Base-by-base conservation (phyloP, 1,140 invertebrate species). In the Venustaconcha ellipsiformis region DNA sequence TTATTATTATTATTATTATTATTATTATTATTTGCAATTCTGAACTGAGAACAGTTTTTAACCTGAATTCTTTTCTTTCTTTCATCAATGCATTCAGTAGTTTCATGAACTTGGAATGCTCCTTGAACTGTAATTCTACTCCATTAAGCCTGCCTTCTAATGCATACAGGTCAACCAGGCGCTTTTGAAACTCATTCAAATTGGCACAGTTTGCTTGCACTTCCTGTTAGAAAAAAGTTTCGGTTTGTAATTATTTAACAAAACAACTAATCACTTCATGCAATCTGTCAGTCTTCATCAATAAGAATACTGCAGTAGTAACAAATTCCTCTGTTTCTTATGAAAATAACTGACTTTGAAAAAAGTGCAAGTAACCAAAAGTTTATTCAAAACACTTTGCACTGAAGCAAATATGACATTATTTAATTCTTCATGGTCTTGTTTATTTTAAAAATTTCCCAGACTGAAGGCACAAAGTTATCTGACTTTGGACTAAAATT, bases 121-220 rank as follows among this genome's bases (percentile, higher is more conserved):
- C 83, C 57, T 84, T 83, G 56, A 88, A 87, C 13, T 82, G 79
- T 5, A 94, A 80, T 2, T 92, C 91, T 18, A 96, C 88, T 0
- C 96, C 96, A 90, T 95, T 95, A 12, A 96, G 90, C 84, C 92
- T 93, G 56, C 72, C 95, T 91, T 97, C 96, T 5, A 96, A 86
- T 64, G 94, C 82, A 89, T 94, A 96, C 89, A 96, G 96, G 62
- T 93, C 90, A 20, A 96, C 86, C 55, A 97, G 84, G 79, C 94
- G 92, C 67, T 92, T 91, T 88, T 96, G 92, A 87, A 94, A 93
- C 78, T 94, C 92, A 23, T 91, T 92, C 14, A 94, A 88, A 74
- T 84, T 83, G 18, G 82, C 70, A 70, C 92, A 90, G 57, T 92
- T 89, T 14, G 92, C 82, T 76, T 89, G 82, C 0, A 90, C 92